Base-by-base conservation (phyloP, 2,113 vertebrate genomes). In the Corvus cornix region DNA sequence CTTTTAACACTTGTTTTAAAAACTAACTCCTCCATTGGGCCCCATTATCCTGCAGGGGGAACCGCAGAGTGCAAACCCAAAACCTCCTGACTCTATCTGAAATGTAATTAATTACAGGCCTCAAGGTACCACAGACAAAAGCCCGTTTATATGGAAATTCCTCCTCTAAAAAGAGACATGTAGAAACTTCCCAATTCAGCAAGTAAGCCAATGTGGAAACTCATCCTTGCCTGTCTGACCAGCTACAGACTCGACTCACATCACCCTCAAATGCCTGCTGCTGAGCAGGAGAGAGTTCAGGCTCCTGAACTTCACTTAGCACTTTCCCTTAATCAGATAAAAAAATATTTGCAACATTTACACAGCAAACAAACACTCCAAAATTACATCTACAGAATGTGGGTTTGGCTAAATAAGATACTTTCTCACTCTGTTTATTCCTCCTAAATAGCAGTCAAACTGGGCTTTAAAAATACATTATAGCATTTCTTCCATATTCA, bases 141-240 rank as follows among this genome's bases (percentile, higher is more conserved):
- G 18, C 51, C 63, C 8, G 10, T 92, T 96, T 96, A 95, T 84
- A 80, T 74, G 70, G 91, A 96, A 97, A 97, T 91, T 73, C 70
- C 41, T 95, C 48, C 49, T 72, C 63, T 84, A 63, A 84, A 92
- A 55, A 89, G 44, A 81, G 72, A 51, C 73, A 59, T 13, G 48
- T 49, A 59, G 76, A 95, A 94, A 93, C 24, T 68, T 89, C 44
- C 69, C 37, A 66, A 79, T 87, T 92, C 91, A 96, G 93, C 63
- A 96, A 94, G 83, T 89, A 95, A 92, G 94, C 72, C 81, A 59
- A 46, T 31, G 62, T 18, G 13, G 58, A 90, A 96, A 97, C 51
- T 87, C 63, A 89, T 41, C 70, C 90, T 39, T 67, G 59, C 49
- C 39, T 59, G 62, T 37, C 67, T 16, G 56, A 63, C 75, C 67